These are phyloP conservation scores for Archivesica marissinica DNA, from an alignment of 1,140 invertebrate genomes.

Conservation along the genomic window DNA sequence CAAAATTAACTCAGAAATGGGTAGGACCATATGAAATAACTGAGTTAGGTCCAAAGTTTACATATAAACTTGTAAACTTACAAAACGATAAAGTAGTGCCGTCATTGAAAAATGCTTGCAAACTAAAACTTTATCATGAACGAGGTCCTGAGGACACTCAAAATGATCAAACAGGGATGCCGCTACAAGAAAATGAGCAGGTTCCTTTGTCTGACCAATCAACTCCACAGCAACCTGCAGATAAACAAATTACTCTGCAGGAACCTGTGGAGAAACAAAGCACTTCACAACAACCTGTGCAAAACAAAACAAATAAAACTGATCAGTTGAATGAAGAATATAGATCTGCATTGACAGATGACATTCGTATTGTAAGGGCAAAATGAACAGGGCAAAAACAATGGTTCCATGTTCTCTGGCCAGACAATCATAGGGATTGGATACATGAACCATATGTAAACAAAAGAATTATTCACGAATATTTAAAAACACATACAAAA, in stretches of 20 bases:
- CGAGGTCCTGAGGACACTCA: conserved; percentile 11
- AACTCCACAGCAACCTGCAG: background rate
- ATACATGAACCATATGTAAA: background rate
- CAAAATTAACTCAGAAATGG: conserved; percentile 48
- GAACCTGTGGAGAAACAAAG: too few species aligned
- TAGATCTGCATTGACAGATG: conserved; percentile 41
- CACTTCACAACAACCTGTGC: too few species aligned
- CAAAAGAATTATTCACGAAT: background rate
- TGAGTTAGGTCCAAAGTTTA: conserved; percentile 36
- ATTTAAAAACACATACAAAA: conserved; percentile 2
- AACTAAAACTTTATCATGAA: conserved; percentile 39
- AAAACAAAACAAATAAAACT: conserved; percentile 20
- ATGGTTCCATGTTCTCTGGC: conserved; percentile 10
- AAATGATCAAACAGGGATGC: conserved; percentile 30
- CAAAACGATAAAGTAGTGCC: conserved; percentile 6
- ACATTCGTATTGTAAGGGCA: conserved; percentile 12
- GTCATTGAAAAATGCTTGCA: conserved; percentile 37
- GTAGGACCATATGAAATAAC: conserved; percentile 43
- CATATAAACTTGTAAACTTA: conserved; percentile 33
- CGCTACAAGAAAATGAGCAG: conserved; percentile 3
- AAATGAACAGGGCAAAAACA: background rate
- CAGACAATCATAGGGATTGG: conserved; percentile 1
- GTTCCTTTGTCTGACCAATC: background rate
- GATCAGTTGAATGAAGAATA: conserved; percentile 29
- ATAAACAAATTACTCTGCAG: too few species aligned